These are phyloP conservation scores for Micromys minutus DNA, from an alignment of 2,113 vertebrate species.

Conservation along the genomic window DNA sequence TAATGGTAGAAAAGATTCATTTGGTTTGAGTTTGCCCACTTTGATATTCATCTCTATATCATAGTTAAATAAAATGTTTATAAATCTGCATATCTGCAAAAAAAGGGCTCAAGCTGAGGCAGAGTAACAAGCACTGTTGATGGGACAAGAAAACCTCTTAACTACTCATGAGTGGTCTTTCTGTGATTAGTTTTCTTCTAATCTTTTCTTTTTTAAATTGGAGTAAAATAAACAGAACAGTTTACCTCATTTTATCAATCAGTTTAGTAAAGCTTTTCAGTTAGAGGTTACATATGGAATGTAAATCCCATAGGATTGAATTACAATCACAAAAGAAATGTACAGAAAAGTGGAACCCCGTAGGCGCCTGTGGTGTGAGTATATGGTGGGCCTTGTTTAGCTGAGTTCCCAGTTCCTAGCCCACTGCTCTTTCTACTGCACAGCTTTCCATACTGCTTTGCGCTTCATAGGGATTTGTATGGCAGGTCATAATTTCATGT, in stretches of 20 bases:
- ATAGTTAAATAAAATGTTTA: conserved; percentile 62
- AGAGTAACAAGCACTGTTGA: conserved; percentile 58
- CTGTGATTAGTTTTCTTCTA: conserved; percentile 20
- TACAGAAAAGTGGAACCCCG: background rate
- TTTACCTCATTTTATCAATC: conserved; percentile 51
- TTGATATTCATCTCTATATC: conserved; percentile 56
- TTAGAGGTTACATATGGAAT: conserved; percentile 8
- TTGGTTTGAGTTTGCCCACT: conserved; percentile 50
- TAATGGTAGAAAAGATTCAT: conserved; percentile 45
- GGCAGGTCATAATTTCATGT: background rate
- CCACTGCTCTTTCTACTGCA: background rate
- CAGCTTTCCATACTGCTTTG: background rate
- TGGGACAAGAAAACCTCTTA: conserved; percentile 55
- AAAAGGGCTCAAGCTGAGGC: conserved; percentile 56
- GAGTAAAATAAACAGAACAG: conserved; percentile 57
- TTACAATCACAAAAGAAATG: conserved; percentile 37
- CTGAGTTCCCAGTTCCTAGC: background rate
- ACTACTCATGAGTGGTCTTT: conserved; percentile 49
- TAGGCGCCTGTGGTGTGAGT: background rate
- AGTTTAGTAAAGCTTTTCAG: conserved; percentile 27
- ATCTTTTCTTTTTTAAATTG: conserved; percentile 4
- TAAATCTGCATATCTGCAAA: conserved; percentile 59
- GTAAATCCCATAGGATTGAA: background rate
- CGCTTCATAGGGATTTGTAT: background rate
- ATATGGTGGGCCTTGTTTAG: background rate